Percentiles rank a stretch among this genome's conserved stretches.
These are phyloP conservation scores for Phyllotreta cruciferae DNA, from an alignment of 2,888 invertebrate genomes.

Conservation along the genomic window DNA sequence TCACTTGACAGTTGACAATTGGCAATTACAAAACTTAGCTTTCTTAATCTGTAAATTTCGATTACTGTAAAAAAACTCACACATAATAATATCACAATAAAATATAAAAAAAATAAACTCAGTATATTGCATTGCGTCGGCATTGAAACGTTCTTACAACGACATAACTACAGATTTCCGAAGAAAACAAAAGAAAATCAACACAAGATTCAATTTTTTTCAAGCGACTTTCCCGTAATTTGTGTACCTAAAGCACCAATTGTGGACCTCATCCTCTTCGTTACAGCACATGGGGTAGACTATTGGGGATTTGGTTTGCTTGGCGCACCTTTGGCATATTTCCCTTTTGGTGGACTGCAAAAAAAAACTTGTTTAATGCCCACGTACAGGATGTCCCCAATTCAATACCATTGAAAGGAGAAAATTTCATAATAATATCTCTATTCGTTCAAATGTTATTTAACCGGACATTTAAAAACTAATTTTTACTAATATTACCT, in stretches of 20 bases:
- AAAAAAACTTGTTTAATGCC: constrained; percentile 15
- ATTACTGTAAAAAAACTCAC: constrained; percentile 4
- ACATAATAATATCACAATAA: constrained; percentile 4
- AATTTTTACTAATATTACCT: too few relatives aligned
- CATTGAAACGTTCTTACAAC: neutral
- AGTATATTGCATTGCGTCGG: constrained; percentile 6
- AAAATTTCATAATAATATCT: too few relatives aligned
- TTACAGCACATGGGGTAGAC: constrained; percentile 70
- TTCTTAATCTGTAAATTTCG: neutral
- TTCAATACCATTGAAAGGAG: too few relatives aligned
- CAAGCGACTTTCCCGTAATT: constrained; percentile 61
- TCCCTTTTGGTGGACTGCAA: constrained; percentile 55
- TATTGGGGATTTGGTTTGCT: constrained; percentile 65
- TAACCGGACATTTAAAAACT: too few relatives aligned
- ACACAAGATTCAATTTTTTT: neutral
- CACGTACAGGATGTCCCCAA: too few relatives aligned
- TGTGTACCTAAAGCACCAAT: constrained; percentile 67
- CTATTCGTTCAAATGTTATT: too few relatives aligned
- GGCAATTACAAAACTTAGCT: too few relatives aligned
- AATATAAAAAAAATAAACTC: neutral
- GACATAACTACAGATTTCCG: constrained; percentile 1
- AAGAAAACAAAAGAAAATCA: neutral
- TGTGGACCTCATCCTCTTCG: constrained; percentile 64
- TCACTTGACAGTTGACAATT: too few relatives aligned
- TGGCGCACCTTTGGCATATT: constrained; percentile 69